phyloP scores from a whole-genome alignment of 1,140 invertebrate genomes.

The Eupristina koningsbergeri region DNA sequence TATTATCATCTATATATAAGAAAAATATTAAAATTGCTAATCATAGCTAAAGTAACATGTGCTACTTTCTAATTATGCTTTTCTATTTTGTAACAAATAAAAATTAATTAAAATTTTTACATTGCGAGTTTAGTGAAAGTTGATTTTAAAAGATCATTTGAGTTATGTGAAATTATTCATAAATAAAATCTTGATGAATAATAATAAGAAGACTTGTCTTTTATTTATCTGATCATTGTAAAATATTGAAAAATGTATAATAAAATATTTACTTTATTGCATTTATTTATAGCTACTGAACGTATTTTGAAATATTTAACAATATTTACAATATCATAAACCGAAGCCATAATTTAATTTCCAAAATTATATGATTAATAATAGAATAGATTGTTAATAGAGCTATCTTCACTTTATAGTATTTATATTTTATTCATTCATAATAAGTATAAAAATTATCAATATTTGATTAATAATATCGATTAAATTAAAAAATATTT shows the following conservation, averaged over 20 bases:
- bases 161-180: too few species aligned
- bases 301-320: not conserved
- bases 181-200: not conserved
- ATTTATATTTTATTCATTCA: not conserved
- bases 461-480: not conserved
- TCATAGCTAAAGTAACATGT: too few species aligned
- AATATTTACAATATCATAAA: not conserved
- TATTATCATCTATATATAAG: not conserved
- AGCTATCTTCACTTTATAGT: not conserved
- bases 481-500: not conserved
- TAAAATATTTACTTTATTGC: not conserved
- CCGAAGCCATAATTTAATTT: constrained; percentile 2
- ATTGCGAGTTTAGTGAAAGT: not conserved
- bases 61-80: too few species aligned
- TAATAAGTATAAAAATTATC: not conserved
- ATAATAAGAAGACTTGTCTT: not conserved
- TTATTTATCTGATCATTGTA: not conserved
- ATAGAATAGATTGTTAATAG: constrained; percentile 1
- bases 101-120: too few species aligned
- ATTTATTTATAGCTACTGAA: not conserved
- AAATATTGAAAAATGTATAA: not conserved
- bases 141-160: not conserved
- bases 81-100: too few species aligned
- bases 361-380: constrained; percentile 30
- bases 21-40: too few species aligned